A percentile compares a stretch with the other conserved stretches of the same genome.
phyloP scores from a whole-genome alignment of 2,113 vertebrate species.

The Camarhynchus parvulus region DNA sequence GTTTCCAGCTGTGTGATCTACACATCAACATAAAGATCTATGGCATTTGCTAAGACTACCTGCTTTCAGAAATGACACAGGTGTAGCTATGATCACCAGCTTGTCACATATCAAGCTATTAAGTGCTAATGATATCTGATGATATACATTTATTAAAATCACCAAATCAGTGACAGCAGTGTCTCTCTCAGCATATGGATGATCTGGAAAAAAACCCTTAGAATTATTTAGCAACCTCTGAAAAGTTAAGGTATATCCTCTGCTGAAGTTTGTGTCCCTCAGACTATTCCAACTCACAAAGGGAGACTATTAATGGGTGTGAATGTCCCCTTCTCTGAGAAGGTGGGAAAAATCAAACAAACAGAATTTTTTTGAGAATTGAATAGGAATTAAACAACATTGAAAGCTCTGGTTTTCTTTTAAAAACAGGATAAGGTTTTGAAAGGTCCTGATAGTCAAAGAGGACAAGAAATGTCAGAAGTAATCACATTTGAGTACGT shows the following conservation, averaged over 20 bases:
- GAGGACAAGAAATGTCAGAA: background rate
- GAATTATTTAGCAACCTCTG: background rate
- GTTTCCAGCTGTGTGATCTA: constrained; percentile 14
- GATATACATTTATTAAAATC: background rate
- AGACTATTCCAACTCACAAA: background rate
- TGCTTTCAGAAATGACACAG: background rate
- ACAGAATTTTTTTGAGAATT: background rate
- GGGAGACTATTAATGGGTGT: background rate
- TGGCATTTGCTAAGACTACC: background rate
- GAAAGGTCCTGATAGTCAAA: background rate
- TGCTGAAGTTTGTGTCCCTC: background rate
- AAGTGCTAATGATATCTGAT: background rate
- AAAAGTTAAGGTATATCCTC: background rate
- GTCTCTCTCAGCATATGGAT: background rate
- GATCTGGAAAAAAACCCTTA: background rate
- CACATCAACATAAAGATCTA: background rate
- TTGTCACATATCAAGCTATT: background rate
- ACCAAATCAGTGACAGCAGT: background rate
- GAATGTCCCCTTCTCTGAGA: background rate
- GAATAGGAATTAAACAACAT: background rate
- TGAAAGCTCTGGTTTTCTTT: background rate
- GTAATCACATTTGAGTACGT: background rate
- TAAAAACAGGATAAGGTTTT: background rate
- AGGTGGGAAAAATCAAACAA: background rate
- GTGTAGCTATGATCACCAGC: background rate